Conservation (phyloP, 2,113 vertebrate genomes). For the Atlantisia rogersi region DNA sequence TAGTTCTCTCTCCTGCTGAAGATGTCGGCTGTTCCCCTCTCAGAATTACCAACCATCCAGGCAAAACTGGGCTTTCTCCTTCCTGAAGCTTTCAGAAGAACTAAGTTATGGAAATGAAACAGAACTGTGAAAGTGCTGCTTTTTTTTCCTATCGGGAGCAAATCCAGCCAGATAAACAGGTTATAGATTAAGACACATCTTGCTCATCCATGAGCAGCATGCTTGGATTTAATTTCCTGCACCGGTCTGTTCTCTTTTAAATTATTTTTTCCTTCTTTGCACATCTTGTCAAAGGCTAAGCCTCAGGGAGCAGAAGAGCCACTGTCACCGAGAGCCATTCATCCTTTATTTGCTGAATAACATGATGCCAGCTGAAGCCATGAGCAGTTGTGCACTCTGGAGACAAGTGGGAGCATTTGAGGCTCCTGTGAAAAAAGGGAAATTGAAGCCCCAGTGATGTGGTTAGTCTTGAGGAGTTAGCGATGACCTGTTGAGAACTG, state of each 20-base stretch:
- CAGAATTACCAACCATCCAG: rapidly evolving
- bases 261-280: neutral
- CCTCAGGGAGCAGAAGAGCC: neutral
- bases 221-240: neutral
- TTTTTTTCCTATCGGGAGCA: neutral
- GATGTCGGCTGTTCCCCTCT: neutral
- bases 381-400: neutral
- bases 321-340: neutral
- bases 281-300: neutral
- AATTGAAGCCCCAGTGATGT: rapidly evolving
- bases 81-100: neutral
- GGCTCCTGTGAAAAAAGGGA: neutral
- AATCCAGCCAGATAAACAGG: neutral
- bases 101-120: neutral
- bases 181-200: neutral
- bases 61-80: neutral
- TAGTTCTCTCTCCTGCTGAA: too few relatives aligned
- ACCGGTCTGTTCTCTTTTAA: neutral
- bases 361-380: neutral
- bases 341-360: neutral
- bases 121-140: neutral
- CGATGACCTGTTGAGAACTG: neutral
- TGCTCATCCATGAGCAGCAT: neutral
- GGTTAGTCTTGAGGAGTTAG: rapidly evolving
- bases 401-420: neutral